Evolutionary conservation across 2,888 invertebrate species (phyloP).

Genomic region (Dryobota labecula): DNA sequence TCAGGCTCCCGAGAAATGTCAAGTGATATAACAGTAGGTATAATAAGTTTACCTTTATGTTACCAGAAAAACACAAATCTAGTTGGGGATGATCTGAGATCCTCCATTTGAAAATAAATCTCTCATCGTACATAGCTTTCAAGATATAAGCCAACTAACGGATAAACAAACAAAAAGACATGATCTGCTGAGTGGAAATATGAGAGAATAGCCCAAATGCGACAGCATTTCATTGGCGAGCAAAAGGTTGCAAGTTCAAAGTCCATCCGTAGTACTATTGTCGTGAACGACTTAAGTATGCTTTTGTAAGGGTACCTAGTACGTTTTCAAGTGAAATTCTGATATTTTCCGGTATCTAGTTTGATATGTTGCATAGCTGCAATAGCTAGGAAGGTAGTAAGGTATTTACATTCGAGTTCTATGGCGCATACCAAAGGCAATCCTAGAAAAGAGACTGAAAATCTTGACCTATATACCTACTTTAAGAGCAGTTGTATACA

Average conservation of each 20-base stretch:
- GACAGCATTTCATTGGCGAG: background rate
- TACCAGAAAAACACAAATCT: background rate
- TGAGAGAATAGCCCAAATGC: background rate
- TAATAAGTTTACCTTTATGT: background rate
- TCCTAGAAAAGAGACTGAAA: background rate
- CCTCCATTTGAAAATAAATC: background rate
- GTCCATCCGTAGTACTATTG: background rate
- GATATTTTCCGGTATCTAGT: constrained; percentile 4
- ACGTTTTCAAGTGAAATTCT: background rate
- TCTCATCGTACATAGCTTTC: background rate
- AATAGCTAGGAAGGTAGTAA: background rate
- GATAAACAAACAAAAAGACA: background rate
- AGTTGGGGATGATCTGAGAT: background rate
- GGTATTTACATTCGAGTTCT: constrained; percentile 23
- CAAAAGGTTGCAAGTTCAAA: background rate
- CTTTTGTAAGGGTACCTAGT: background rate
- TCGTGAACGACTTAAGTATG: background rate
- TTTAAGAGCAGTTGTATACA: background rate
- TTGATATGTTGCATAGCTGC: background rate
- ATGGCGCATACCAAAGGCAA: constrained; percentile 3
- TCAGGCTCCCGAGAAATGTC: too few relatives aligned
- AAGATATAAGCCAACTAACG: background rate
- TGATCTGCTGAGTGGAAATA: background rate
- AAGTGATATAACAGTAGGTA: too few relatives aligned
- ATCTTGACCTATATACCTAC: constrained; percentile 1